Percentiles rank a stretch among this genome's conserved stretches.
Conservation (phyloP, 2,113 vertebrate genomes). For the Sturnira hondurensis region DNA sequence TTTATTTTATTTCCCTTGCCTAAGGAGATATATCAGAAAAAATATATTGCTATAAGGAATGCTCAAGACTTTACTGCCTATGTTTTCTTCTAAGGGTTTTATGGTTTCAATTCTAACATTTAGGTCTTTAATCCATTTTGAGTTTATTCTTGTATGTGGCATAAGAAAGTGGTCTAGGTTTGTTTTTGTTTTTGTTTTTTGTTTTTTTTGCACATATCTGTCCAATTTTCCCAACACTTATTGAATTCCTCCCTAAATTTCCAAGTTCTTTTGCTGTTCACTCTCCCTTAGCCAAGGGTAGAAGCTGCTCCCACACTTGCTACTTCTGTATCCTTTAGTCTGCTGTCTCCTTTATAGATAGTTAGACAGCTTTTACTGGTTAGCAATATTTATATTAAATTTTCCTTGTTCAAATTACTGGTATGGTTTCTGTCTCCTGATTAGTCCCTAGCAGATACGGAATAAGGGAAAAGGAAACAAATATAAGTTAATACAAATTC, state of each 20-base stretch:
- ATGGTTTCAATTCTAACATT: no score
- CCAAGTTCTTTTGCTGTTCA: not conserved
- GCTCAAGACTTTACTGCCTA: no score
- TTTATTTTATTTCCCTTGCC: no score
- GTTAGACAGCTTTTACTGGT: not conserved
- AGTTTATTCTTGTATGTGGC: no score
- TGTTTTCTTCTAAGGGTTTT: no score
- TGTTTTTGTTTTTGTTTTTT: no score
- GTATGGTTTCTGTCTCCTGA: not conserved
- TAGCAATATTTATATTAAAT: not conserved
- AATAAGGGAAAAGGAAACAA: not conserved
- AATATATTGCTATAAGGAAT: no score
- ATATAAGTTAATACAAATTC: not conserved
- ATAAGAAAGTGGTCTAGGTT: no score
- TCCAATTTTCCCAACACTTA: no score
- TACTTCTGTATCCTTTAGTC: not conserved
- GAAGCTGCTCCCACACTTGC: not conserved
- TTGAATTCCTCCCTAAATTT: not conserved
- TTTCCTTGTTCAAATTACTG: not conserved
- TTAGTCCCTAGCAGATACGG: not conserved
- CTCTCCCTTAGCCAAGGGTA: not conserved
- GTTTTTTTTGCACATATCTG: no score
- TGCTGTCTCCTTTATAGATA: not conserved
- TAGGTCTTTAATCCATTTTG: no score
- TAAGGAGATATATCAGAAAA: no score